Base-by-base conservation (phyloP, 2,113 vertebrate genomes). In the Callopanchax toddi region DNA sequence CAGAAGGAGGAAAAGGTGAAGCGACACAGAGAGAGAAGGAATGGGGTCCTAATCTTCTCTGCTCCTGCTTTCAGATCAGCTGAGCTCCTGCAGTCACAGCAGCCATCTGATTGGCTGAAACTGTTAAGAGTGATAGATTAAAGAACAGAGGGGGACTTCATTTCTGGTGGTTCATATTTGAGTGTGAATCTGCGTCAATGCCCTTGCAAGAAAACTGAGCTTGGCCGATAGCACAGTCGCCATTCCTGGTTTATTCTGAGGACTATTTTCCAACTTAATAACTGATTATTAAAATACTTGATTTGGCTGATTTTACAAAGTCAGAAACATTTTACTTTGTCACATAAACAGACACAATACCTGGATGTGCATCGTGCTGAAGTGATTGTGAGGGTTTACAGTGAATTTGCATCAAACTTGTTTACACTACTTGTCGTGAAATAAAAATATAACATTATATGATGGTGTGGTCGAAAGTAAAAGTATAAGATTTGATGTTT, bases 21-120 rank as follows among this genome's bases (percentile, higher is more conserved):
- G 63, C 54, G 51, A 78, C 62, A 61, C 49, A 20, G 29, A 50
- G 71, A 50, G 57, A 23, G 60, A 67, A 17, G 56, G 76, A 46
- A 77, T 63, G 83, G 68, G 79, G 73, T 80, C 81, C 69, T 89
- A 90, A 90, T 90, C 89, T 83, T 57, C 75, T 76, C 42, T 6
- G 26, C 70, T 72, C 45, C 60, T 54, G 71, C 74, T 78, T 74
- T 85, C 9, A 62, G 72, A 74, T 69, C 69, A 70, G 69, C 70
- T 61, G 72, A 62, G 50, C 74, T 70, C 87, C 84, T 26, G 67
- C 17, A 0, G 85, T 44, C 59, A 49, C 66, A 61, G 64, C 55
- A 36, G 29, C 54, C 59, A 54, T 75, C 25, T 22, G 82, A 86
- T 84, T 84, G 84, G 84, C 43, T 42, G 11, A 55, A 22, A 45